Evolutionary conservation across 2,797 vertebrate species (phyloP).

Genomic region (Danio jaintianensis): DNA sequence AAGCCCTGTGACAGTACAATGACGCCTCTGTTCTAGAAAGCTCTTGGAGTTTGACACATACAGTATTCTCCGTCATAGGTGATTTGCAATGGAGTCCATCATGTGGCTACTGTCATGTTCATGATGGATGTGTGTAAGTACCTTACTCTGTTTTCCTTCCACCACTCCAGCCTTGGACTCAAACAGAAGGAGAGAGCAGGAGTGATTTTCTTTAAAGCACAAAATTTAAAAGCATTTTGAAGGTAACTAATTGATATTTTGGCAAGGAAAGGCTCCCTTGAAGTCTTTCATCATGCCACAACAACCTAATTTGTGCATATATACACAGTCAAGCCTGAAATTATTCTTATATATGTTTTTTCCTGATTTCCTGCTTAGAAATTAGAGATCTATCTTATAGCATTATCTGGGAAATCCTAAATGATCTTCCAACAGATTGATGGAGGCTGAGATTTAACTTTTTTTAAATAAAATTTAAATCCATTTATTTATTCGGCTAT

Average conservation of each 20-base stretch:
- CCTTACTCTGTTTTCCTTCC: not conserved
- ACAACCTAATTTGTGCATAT: not conserved
- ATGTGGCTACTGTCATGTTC: not conserved
- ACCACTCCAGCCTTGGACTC: not conserved
- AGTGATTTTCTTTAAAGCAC: constrained; percentile 7
- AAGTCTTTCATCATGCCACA: not conserved
- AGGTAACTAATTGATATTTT: constrained; percentile 12
- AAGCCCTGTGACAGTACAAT: not conserved
- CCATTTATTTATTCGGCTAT: not conserved
- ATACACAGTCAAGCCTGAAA: too few relatives aligned
- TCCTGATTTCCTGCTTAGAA: not conserved
- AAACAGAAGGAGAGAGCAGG: not conserved
- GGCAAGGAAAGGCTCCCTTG: not conserved
- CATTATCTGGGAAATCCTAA: not conserved
- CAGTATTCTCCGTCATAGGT: not conserved
- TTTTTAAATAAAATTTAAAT: too few relatives aligned
- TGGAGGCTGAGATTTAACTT: not conserved
- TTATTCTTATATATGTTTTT: not conserved
- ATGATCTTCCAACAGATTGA: not conserved
- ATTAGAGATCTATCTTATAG: too few relatives aligned
- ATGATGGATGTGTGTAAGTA: constrained; percentile 25
- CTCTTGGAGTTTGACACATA: constrained; percentile 15
- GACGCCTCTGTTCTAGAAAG: not conserved
- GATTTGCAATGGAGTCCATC: constrained; percentile 10
- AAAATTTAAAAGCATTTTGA: not conserved